A percentile compares a stretch with the other conserved stretches of the same genome.
These are phyloP conservation scores for Crossocerus cetratus DNA, from an alignment of 2,888 invertebrate species.

Conservation along the genomic window DNA sequence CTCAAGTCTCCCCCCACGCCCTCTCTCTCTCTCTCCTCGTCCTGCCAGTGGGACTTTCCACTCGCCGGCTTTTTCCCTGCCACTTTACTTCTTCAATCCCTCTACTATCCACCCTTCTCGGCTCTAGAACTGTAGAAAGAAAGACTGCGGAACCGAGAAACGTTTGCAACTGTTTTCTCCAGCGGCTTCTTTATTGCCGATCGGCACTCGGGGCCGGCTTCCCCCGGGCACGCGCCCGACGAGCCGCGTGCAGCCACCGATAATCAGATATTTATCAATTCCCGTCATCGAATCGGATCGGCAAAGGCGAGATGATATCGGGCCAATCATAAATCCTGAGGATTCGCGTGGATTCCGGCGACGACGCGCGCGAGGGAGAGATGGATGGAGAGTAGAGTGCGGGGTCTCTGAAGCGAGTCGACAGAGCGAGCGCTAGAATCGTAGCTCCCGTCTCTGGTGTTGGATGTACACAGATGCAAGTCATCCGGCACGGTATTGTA, in stretches of 20 bases:
- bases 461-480: conserved; percentile 70
- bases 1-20: conserved; percentile 36
- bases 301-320: conserved; percentile 35
- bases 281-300: conserved; percentile 8
- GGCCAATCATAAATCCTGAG: conserved; percentile 11
- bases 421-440: conserved; percentile 63
- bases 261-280: background rate
- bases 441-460: conserved; percentile 57
- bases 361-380: background rate
- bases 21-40: conserved; percentile 46
- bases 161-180: conserved; percentile 2
- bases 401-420: conserved; percentile 35
- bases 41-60: too few relatives aligned
- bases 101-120: background rate
- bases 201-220: background rate
- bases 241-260: background rate
- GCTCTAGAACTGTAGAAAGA: background rate
- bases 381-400: conserved; percentile 17
- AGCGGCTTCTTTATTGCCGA: background rate
- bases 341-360: conserved; percentile 6
- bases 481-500: conserved; percentile 71
- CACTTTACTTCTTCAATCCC: background rate
- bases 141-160: background rate
- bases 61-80: background rate
- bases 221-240: background rate